These are phyloP conservation scores for Polypedilum vanderplanki DNA, from an alignment of 1,140 invertebrate species.

Conservation along the genomic window DNA sequence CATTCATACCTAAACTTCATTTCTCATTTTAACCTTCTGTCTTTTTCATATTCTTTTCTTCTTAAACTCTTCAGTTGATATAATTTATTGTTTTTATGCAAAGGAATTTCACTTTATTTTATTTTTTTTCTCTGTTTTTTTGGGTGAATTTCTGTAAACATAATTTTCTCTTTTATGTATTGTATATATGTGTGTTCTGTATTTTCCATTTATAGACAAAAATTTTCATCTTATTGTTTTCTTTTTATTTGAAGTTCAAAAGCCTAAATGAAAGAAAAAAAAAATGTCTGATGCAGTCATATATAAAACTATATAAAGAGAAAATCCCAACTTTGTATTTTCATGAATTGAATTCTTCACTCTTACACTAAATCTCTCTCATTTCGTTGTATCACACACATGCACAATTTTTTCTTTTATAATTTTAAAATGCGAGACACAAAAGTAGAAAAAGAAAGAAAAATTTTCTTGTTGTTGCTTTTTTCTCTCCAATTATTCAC, in stretches of 20 bases:
- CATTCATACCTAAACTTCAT: too few species aligned
- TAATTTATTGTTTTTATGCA: constrained; percentile 16
- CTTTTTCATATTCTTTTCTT: constrained; percentile 2
- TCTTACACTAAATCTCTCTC: too few species aligned
- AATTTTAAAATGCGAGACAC: constrained; percentile 10
- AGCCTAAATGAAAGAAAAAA: neutral
- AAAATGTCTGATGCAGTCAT: constrained; percentile 11
- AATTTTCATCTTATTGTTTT: neutral
- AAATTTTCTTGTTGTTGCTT: neutral
- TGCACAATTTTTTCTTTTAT: neutral
- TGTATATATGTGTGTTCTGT: neutral
- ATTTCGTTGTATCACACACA: too few species aligned
- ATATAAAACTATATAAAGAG: neutral
- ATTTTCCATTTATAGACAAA: neutral
- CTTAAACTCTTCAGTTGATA: neutral
- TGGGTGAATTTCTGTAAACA: neutral
- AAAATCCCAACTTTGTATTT: neutral
- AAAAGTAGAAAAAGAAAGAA: too few species aligned
- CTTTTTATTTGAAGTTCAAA: constrained; percentile 19
- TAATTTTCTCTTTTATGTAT: neutral
- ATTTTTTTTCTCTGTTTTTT: too few species aligned
- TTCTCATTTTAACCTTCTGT: too few species aligned
- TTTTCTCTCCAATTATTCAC: neutral
- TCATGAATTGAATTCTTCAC: constrained; percentile 13
- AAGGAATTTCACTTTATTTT: neutral